Evolutionary conservation across 2,797 vertebrate genomes (phyloP).

Genomic region (Notolabrus celidotus): DNA sequence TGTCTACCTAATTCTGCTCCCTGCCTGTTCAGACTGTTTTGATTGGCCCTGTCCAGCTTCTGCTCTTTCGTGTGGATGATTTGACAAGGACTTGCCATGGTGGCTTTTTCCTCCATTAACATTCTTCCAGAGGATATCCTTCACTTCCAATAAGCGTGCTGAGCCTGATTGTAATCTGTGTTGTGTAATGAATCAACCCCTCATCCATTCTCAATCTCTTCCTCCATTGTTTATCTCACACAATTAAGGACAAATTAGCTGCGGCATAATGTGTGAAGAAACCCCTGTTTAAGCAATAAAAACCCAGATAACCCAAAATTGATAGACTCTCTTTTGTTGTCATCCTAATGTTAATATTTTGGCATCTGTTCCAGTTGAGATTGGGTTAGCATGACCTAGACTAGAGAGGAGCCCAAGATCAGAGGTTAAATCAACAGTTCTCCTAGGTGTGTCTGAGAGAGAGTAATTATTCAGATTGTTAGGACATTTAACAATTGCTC

Average conservation of each 20-base stretch:
- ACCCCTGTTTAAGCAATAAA: background rate
- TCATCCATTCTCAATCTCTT: slow-evolving; percentile 6
- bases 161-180: slow-evolving; percentile 71
- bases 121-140: slow-evolving; percentile 78
- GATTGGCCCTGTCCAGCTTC: slow-evolving; percentile 26
- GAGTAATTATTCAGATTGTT: background rate
- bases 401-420: slow-evolving; percentile 6
- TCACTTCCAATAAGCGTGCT: slow-evolving; percentile 73
- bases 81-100: slow-evolving; percentile 42
- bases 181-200: slow-evolving; percentile 70
- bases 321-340: background rate
- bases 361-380: background rate
- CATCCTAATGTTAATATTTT: slow-evolving; percentile 30
- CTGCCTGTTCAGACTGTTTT: slow-evolving; percentile 18
- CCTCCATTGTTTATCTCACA: slow-evolving; percentile 17
- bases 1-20: slow-evolving; percentile 1
- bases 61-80: slow-evolving; percentile 56
- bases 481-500: background rate
- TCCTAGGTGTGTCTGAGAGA: background rate
- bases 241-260: slow-evolving; percentile 47
- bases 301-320: background rate
- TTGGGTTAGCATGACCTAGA: background rate
- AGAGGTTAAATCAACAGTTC: slow-evolving; percentile 15
- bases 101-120: slow-evolving; percentile 74
- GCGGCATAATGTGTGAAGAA: slow-evolving; percentile 11